A percentile compares a stretch with the other conserved stretches of the same genome.
Conservation (phyloP, 2,113 vertebrate genomes). For the Asarcornis scutulata region DNA sequence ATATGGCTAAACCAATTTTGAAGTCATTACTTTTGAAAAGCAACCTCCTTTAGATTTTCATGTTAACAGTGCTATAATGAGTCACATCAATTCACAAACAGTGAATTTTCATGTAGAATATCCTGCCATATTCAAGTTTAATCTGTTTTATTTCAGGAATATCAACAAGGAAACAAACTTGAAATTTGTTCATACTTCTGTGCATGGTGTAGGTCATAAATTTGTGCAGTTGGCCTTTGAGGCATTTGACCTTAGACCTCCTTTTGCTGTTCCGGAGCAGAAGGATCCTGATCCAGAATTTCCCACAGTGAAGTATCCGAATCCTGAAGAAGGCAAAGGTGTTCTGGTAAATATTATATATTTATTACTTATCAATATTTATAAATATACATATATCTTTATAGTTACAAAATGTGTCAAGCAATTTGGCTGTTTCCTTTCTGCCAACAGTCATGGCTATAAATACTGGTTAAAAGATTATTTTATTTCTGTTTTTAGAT, state of each 20-base stretch:
- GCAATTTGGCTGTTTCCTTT: neutral
- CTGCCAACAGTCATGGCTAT: neutral
- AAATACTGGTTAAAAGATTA: neutral
- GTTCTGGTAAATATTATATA: slow-evolving; percentile 83
- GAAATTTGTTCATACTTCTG: slow-evolving; percentile 95
- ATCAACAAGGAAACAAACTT: slow-evolving; percentile 86
- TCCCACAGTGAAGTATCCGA: slow-evolving; percentile 95
- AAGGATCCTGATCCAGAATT: slow-evolving; percentile 96
- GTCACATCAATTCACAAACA: neutral
- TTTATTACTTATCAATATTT: too few species aligned
- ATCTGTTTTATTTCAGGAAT: slow-evolving; percentile 77
- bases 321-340: slow-evolving; percentile 96
- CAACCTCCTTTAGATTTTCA: neutral
- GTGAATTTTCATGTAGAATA: neutral
- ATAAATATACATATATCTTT: neutral
- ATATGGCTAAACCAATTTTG: neutral
- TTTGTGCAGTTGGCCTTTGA: slow-evolving; percentile 93
- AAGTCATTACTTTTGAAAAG: neutral
- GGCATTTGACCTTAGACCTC: slow-evolving; percentile 90
- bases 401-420: neutral
- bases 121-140: neutral
- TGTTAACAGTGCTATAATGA: neutral
- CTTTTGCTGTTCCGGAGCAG: slow-evolving; percentile 91
- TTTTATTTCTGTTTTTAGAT: neutral
- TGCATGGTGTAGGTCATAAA: slow-evolving; percentile 92